A percentile compares a stretch with the other conserved stretches of the same genome.
Conservation (phyloP, 2,797 vertebrate genomes). For the Taeniopygia guttata region DNA sequence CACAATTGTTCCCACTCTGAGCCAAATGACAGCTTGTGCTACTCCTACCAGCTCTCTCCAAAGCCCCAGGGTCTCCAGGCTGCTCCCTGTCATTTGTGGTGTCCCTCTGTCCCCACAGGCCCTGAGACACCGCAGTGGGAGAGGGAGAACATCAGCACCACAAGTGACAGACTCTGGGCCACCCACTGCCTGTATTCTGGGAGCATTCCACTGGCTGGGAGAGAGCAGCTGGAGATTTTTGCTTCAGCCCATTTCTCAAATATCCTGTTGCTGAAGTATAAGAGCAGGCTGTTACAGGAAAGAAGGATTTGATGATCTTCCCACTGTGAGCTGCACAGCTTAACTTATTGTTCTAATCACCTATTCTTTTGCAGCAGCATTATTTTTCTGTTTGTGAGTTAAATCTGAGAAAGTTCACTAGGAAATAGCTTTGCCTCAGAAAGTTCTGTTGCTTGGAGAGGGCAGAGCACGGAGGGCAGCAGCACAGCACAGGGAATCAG, state of each 20-base stretch:
- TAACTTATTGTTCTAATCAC: background rate
- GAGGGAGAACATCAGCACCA: background rate
- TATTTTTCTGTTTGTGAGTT: background rate
- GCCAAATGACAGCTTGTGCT: slow-evolving; percentile 36
- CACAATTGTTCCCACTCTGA: background rate
- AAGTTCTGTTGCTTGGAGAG: background rate
- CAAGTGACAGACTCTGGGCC: slow-evolving; percentile 28
- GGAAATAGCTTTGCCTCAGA: background rate
- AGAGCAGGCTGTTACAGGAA: background rate
- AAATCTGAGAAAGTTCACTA: background rate
- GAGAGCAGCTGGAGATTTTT: slow-evolving; percentile 43
- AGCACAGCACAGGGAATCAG: background rate
- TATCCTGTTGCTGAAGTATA: background rate
- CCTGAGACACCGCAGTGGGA: background rate
- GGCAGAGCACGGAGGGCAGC: background rate
- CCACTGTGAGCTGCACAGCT: background rate
- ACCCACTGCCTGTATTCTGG: slow-evolving; percentile 30
- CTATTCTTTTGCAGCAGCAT: background rate
- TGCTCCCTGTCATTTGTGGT: slow-evolving; percentile 6
- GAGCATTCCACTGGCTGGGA: slow-evolving; percentile 12
- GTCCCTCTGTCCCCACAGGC: background rate
- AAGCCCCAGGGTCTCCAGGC: background rate
- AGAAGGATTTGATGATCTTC: slow-evolving; percentile 7
- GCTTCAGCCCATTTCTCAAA: slow-evolving; percentile 28
- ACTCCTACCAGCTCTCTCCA: background rate